Conservation (phyloP, 2,113 vertebrate genomes). For the Pelecanoides urinatrix region DNA sequence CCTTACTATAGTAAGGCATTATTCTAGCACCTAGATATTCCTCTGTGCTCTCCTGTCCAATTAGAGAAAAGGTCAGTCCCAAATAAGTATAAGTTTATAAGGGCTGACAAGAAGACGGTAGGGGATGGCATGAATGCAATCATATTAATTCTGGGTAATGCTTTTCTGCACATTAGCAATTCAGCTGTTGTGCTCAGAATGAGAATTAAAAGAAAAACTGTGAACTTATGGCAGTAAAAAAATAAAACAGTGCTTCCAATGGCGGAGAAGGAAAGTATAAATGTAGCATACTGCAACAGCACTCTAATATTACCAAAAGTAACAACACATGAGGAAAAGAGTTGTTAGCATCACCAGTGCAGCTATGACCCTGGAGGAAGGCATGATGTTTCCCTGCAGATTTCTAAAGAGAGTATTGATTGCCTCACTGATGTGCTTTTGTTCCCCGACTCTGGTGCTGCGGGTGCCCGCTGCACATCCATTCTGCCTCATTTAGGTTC, state of each 20-base stretch:
- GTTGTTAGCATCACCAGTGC: background rate
- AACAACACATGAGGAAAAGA: background rate
- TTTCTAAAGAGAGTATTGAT: background rate
- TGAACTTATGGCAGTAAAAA: background rate
- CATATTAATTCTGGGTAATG: background rate
- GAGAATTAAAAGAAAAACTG: background rate
- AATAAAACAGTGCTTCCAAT: background rate
- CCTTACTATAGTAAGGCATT: background rate
- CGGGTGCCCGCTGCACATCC: background rate
- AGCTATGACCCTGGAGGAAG: background rate
- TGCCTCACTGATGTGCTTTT: background rate
- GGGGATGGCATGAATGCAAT: background rate
- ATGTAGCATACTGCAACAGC: background rate
- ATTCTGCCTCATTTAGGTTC: background rate
- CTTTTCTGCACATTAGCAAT: background rate
- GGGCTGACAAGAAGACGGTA: background rate
- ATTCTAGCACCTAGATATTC: background rate
- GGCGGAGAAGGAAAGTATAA: background rate
- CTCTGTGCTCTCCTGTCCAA: background rate
- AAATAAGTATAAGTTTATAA: background rate
- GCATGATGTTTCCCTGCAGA: background rate
- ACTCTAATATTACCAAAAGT: background rate
- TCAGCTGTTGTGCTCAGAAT: background rate
- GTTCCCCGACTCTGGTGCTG: background rate
- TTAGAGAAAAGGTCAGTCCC: slow-evolving; percentile 37